Base-by-base conservation (phyloP, 2,113 vertebrate genomes). In the Sarotherodon lohbergeri region DNA sequence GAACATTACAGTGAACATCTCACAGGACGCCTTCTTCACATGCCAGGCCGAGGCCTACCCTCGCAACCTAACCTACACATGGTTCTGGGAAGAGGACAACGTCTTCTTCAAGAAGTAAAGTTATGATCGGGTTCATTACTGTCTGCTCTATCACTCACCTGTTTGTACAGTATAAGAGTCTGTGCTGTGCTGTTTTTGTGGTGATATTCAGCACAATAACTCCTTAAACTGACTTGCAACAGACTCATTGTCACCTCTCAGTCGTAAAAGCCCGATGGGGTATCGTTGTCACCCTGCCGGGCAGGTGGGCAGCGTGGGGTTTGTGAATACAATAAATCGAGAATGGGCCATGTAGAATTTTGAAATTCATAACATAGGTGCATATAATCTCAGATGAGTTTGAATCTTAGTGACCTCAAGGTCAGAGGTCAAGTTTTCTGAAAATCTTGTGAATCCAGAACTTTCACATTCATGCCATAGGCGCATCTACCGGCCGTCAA, bases 81-180 rank as follows among this genome's bases (percentile, higher is more conserved):
- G 98, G 99, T 98, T 98, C 96, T 99, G 98, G 98, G 98, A 99
- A 95, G 97, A 99, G 84, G 98, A 98, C 94, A 99, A 99, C 1
- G 98, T 99, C 96, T 99, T 98, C 97, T 99, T 99, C 95, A 99
- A 99, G 96, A 99, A 99, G 98, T 99, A 97, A 98, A 95, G 95
- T 96, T 95, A 94, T 96, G 93, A 94, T 95, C 76, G 90, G 88
- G 84, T 94, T 95, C 88, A 91, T 94, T 92, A 93, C 90, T 93
- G 73, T 91, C 86, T 34, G 19, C 16, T 79, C 84, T 55, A 56
- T 90, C 90, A 80, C 78, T 83, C 89, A 85, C 46, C 5, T 85
- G 41, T 82, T 63, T 71, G 14, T 29, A 36, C 17, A 63, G 7
- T 16, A 32, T 9, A 43, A 3, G 13, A 29, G 17, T 68, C 22